Evolutionary conservation across 2,113 vertebrate genomes (phyloP), one percentile per base, ranked within the genome.

Genomic region (Apodemus speciosus): DNA sequence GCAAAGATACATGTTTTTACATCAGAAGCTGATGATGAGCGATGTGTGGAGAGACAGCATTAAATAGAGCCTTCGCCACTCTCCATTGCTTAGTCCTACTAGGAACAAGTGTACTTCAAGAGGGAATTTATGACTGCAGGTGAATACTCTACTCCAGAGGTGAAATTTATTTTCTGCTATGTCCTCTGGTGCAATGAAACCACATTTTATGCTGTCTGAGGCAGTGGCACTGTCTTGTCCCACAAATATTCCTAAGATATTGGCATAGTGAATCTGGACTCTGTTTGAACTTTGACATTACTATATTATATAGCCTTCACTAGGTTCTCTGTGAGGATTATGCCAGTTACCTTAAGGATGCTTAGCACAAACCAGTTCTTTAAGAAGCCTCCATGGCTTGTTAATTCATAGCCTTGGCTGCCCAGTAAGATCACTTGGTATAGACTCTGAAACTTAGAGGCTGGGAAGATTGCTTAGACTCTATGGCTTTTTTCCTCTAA

Each of bases 11-110:
- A 13, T 85, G 90, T 97, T 97, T 97, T 94, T 75, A 81, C 76
- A 85, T 97, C 95, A 85, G 93, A 95, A 77, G 96, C 97, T 97
- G 96, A 97, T 96, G 96, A 96, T 96, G 94, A 97, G 96, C 43
- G 40, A 94, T 92, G 87, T 85, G 53, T 71, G 84, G 90, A 14
- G 21, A 96, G 97, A 84, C 40, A 27, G 60, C 9, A 35, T 86
- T 96, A 93, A 96, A 87, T 21, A 81, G 80, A 3, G 94, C 93
- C 89, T 94, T 84, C 10, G 6, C 88, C 2, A 4, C 0, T 21
- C 64, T 97, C 85, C 80, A 40, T 89, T 85, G 86, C 83, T 81
- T 94, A 87, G 81, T 95, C 79, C 60, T 93, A 14, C 46, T 53
- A 68, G 66, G 75, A 62, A 35, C 69, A 81, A 69, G 58, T 40